A percentile compares a stretch with the other conserved stretches of the same genome.
Conservation (phyloP, 2,888 invertebrate genomes). For the Thecocarcelia acutangulata region DNA sequence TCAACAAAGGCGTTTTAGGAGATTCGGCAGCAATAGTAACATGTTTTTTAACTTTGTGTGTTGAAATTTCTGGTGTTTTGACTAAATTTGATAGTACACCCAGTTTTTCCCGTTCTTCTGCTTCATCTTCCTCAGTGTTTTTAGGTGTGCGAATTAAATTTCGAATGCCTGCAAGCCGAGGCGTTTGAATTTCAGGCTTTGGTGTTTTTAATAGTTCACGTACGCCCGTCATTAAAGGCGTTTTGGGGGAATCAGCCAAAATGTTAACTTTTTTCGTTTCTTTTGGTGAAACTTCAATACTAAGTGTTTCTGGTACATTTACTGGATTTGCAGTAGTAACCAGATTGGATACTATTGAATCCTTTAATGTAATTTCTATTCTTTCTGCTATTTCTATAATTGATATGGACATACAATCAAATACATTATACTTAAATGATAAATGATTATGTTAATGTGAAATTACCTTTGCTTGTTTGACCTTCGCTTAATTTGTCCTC, state of each 20-base stretch:
- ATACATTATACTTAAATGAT: too few relatives aligned
- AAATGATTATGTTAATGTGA: too few relatives aligned
- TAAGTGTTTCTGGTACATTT: constrained; percentile 71
- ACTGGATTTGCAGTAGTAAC: constrained; percentile 70
- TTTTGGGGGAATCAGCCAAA: constrained; percentile 43
- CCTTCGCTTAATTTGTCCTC: too few relatives aligned
- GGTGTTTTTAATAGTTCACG: constrained; percentile 71
- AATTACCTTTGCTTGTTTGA: too few relatives aligned
- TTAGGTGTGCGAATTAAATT: constrained; percentile 71
- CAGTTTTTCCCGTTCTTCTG: constrained; percentile 56
- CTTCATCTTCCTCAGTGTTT: constrained; percentile 29
- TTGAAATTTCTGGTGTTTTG: constrained; percentile 71
- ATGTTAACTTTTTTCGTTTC: constrained; percentile 15
- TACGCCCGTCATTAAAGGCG: constrained; percentile 60
- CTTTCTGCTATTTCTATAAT: too few relatives aligned
- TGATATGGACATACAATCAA: too few relatives aligned
- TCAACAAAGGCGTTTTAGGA: constrained; percentile 60
- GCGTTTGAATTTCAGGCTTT: constrained; percentile 57
- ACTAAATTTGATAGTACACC: constrained; percentile 73
- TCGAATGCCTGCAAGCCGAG: constrained; percentile 67
- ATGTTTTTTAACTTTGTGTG: constrained; percentile 36
- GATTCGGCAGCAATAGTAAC: constrained; percentile 26
- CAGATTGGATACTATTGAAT: too few relatives aligned
- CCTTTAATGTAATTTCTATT: too few relatives aligned
- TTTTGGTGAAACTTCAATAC: constrained; percentile 12